Percentiles rank a stretch among this genome's conserved stretches.
These are phyloP conservation scores for Steatornis caripensis DNA, from an alignment of 2,113 vertebrate species.

Conservation along the genomic window DNA sequence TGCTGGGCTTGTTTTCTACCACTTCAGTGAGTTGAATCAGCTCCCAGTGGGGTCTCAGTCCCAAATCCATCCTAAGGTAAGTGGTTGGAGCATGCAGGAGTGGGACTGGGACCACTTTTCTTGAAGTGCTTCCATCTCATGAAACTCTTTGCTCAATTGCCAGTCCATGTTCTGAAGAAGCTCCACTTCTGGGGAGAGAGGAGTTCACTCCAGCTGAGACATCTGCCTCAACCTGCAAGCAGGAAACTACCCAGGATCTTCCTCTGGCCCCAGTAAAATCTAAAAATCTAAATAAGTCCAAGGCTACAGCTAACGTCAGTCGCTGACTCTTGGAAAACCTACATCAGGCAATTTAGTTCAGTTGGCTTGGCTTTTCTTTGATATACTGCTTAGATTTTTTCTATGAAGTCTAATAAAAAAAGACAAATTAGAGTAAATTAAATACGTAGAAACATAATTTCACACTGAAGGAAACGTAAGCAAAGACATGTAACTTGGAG, in stretches of 20 bases:
- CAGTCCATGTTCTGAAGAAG: not conserved
- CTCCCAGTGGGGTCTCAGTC: not conserved
- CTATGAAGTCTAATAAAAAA: not conserved
- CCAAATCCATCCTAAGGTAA: not conserved
- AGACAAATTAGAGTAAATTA: not conserved
- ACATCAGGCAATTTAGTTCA: not conserved
- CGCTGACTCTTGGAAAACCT: not conserved
- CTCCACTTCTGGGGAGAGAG: not conserved
- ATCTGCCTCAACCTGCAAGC: not conserved
- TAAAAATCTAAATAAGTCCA: not conserved
- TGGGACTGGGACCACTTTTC: not conserved
- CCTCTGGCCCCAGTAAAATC: not conserved
- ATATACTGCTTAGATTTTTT: not conserved
- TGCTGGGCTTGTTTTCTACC: not conserved
- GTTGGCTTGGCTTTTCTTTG: not conserved
- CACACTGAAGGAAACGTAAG: not conserved
- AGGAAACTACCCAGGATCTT: not conserved
- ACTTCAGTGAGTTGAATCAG: not conserved
- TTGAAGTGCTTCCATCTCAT: not conserved
- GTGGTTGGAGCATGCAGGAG: not conserved
- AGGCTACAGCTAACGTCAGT: not conserved
- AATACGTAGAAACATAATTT: conserved; percentile 14
- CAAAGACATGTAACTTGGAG: not conserved
- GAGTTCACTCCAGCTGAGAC: not conserved
- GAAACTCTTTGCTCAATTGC: not conserved